phyloP scores from a whole-genome alignment of 2,797 vertebrate genomes.

The Urosaurus nigricauda region DNA sequence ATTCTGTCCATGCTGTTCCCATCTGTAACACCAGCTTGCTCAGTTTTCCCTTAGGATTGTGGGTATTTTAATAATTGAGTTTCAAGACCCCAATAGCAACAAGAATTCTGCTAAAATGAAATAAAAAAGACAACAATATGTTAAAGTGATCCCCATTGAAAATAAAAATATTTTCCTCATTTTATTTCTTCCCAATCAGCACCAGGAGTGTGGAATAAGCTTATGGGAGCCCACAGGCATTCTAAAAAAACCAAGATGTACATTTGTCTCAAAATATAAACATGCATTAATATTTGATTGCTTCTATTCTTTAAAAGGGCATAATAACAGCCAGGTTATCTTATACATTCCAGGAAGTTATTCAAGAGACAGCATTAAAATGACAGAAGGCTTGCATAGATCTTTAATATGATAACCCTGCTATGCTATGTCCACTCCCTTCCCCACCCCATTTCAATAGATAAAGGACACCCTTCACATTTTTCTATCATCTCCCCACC shows the following conservation, averaged over 20 bases:
- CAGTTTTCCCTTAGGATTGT: conserved; percentile 72
- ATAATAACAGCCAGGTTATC: neutral
- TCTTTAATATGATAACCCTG: neutral
- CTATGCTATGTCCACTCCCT: neutral
- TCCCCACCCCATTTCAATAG: no score
- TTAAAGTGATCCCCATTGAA: conserved; percentile 66
- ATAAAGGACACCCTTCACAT: neutral
- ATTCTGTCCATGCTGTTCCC: conserved; percentile 66
- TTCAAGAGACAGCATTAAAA: neutral
- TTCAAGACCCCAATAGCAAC: conserved; percentile 66
- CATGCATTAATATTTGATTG: conserved; percentile 47
- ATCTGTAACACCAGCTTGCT: conserved; percentile 77
- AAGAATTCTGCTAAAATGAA: conserved; percentile 65
- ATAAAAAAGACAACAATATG: conserved; percentile 61
- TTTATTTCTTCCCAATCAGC: conserved; percentile 65
- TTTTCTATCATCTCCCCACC: no score
- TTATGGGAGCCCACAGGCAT: conserved; percentile 64
- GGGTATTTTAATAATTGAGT: conserved; percentile 75
- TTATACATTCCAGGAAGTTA: neutral
- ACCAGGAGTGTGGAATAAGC: conserved; percentile 58
- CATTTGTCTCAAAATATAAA: conserved; percentile 62
- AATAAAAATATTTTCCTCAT: conserved; percentile 67
- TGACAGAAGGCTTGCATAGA: neutral
- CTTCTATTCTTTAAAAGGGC: conserved; percentile 60
- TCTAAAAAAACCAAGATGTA: conserved; percentile 45